Conservation (phyloP, 30 jellyfish, hydroid and myxozoan species). For the Hydractinia symbiolongicarpus region DNA sequence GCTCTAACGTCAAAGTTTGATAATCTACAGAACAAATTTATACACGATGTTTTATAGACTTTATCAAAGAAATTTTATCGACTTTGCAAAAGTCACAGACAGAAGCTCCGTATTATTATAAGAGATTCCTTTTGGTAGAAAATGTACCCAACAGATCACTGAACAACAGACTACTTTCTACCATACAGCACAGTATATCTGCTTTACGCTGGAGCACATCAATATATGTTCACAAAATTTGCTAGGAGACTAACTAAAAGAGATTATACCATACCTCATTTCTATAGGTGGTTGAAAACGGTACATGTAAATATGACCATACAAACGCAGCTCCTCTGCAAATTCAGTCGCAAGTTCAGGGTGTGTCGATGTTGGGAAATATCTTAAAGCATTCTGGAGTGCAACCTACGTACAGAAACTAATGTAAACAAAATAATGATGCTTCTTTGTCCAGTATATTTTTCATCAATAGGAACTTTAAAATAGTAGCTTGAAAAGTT, state of each 20-base stretch:
- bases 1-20: too few species aligned
- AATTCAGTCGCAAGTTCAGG: slow-evolving; percentile 73
- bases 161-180: too few species aligned
- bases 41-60: too few species aligned
- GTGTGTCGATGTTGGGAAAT: slow-evolving; percentile 79
- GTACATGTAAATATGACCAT: slow-evolving; percentile 96
- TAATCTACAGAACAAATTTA: too few species aligned
- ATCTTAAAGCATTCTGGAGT: slow-evolving; percentile 84
- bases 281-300: slow-evolving; percentile 74
- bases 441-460: too few species aligned
- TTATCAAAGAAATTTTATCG: too few species aligned
- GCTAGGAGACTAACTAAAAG: neutral
- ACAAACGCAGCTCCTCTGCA: slow-evolving; percentile 76
- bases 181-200: too few species aligned
- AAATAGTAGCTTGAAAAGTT: neutral
- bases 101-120: too few species aligned
- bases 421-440: too few species aligned
- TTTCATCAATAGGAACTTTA: neutral
- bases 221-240: neutral
- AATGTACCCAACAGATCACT: too few species aligned
- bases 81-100: too few species aligned
- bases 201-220: neutral
- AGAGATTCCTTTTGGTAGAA: too few species aligned
- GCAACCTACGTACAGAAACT: slow-evolving; percentile 51
- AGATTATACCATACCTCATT: slow-evolving; percentile 49